Conservation (phyloP, 2,113 vertebrate species). For the Mungos mungo region DNA sequence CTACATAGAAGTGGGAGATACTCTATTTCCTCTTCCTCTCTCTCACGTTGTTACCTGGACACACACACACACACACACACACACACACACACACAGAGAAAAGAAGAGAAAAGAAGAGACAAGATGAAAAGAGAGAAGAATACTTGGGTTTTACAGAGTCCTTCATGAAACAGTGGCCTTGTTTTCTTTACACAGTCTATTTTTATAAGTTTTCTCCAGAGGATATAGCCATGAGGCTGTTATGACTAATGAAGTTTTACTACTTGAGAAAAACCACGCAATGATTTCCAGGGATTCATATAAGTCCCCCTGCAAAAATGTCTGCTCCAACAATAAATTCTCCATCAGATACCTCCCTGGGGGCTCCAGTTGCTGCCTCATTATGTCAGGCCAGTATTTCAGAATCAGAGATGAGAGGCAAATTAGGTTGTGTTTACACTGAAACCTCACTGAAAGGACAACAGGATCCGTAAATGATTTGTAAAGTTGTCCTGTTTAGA, state of each 20-base stretch:
- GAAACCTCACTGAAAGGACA: not conserved
- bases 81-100: too few relatives aligned
- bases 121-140: too few relatives aligned
- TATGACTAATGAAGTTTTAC: not conserved
- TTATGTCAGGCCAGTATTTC: not conserved
- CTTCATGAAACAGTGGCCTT: not conserved
- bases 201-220: not conserved
- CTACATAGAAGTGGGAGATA: not conserved
- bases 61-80: too few relatives aligned
- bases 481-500: not conserved
- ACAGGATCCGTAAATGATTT: not conserved
- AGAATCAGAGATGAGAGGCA: not conserved
- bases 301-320: not conserved
- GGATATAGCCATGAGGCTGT: not conserved
- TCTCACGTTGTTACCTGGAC: not conserved
- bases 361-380: not conserved
- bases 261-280: not conserved
- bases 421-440: not conserved
- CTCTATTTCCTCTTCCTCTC: not conserved
- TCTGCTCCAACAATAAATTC: not conserved
- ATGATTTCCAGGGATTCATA: not conserved
- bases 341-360: not conserved
- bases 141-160: not conserved
- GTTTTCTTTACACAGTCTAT: not conserved
- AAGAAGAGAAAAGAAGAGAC: rapidly evolving